Evolutionary conservation across 2,797 vertebrate species (phyloP).

Genomic region (Pangasius krempfi): DNA sequence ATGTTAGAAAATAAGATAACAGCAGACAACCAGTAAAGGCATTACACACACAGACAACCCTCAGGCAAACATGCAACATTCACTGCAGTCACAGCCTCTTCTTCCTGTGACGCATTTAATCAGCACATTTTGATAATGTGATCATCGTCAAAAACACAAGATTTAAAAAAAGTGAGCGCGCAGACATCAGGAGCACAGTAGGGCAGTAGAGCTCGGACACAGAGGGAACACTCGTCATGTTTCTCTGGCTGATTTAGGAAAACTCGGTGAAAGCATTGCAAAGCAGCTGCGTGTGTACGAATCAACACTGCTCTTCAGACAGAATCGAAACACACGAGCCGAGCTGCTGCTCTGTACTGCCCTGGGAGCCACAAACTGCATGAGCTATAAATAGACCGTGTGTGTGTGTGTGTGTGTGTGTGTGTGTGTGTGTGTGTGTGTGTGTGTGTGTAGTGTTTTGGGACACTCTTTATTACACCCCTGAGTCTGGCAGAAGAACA

Average conservation of each 20-base stretch:
- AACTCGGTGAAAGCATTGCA: not conserved
- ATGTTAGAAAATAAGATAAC: not conserved
- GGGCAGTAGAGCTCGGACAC: not conserved
- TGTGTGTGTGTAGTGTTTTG: not conserved
- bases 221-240: not conserved
- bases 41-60: not conserved
- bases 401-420: too few relatives aligned
- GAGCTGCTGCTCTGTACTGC: not conserved
- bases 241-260: not conserved
- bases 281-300: too few relatives aligned
- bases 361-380: not conserved
- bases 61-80: not conserved
- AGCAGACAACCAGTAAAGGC: too few relatives aligned
- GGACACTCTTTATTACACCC: not conserved
- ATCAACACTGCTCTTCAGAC: not conserved
- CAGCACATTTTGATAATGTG: not conserved
- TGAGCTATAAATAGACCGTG: not conserved
- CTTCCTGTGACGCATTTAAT: not conserved
- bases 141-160: not conserved
- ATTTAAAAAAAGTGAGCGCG: not conserved
- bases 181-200: not conserved
- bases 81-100: not conserved
- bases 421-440: too few relatives aligned
- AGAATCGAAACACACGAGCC: not conserved
- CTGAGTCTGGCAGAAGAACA: not conserved